A percentile compares a stretch with the other conserved stretches of the same genome.
Evolutionary conservation across 2,888 invertebrate species (phyloP).

Genomic region (Onthophagus sagittarius): DNA sequence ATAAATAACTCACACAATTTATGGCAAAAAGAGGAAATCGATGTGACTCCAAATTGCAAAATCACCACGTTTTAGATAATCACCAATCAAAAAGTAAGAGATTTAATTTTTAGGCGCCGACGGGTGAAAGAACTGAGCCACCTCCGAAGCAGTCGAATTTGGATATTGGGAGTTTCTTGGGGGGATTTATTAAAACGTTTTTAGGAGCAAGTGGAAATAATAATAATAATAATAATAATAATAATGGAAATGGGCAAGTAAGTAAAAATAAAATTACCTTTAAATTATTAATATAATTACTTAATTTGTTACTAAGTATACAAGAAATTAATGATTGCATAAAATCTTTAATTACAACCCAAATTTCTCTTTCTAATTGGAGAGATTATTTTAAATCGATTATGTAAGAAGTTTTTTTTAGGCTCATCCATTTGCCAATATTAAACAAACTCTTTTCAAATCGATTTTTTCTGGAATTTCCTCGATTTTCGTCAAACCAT

Average conservation of each 20-base stretch:
- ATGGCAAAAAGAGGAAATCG: neutral
- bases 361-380: slow-evolving; percentile 8
- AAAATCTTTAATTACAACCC: neutral
- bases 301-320: neutral
- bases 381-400: neutral
- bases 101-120: slow-evolving; percentile 21
- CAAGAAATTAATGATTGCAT: neutral
- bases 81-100: neutral
- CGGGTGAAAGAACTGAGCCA: slow-evolving; percentile 19
- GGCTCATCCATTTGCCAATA: slow-evolving; percentile 24
- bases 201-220: slow-evolving; percentile 19
- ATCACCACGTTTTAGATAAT: neutral
- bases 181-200: slow-evolving; percentile 25
- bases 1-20: neutral
- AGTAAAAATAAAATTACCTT: neutral
- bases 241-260: neutral
- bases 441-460: slow-evolving; percentile 41
- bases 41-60: neutral
- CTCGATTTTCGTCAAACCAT: slow-evolving; percentile 40
- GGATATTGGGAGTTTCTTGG: slow-evolving; percentile 26
- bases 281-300: neutral
- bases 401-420: neutral
- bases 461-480: slow-evolving; percentile 42
- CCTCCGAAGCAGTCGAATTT: slow-evolving; percentile 24
- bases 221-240: neutral